Evolutionary conservation across 1,140 invertebrate species (phyloP), one percentile per base, ranked within the genome.

Genomic region (Periplaneta americana): DNA sequence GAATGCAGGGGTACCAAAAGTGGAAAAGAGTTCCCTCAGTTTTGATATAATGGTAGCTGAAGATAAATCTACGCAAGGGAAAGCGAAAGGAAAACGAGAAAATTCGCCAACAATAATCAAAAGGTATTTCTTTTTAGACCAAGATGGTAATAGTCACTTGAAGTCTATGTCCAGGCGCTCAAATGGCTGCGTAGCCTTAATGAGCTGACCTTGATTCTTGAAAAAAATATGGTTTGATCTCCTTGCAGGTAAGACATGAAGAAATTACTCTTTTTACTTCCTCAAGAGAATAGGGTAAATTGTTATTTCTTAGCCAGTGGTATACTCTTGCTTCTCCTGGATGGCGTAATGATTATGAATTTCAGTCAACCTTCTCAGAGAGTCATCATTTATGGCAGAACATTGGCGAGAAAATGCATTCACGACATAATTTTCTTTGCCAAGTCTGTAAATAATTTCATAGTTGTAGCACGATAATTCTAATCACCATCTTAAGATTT

Each of bases 11-110:
- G 78, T 83, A 22, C 84, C 80, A 81, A 85, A 84, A n/a, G 85
- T 37, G 34, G 36, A 83, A n/a, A n/a, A n/a, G n/a, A n/a, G n/a
- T n/a, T n/a, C n/a, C n/a, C n/a, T n/a, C n/a, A n/a, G n/a, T n/a
- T 82, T 83, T 84, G 17, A 86, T 34, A 31, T 83, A n/a, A 86
- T 83, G 39, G 83, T 82, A 9, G 77, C 34, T 74, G 81, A 10
- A 74, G 57, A 84, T 75, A 84, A 82, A 83, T 84, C 80, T 22
- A 76, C 34, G 81, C 84, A 85, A 35, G 80, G 82, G 77, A 84
- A 84, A 66, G 78, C 83, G 84, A 86, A 87, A 32, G 85, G 86
- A 82, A 86, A 87, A 75, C 86, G 79, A 13, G 85, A 87, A 78
- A 82, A 87, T 82, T 87, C 85, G 82, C 87, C 85, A 22, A 86